Conservation (phyloP, 1,140 invertebrate genomes). For the Drosophila ambigua region DNA sequence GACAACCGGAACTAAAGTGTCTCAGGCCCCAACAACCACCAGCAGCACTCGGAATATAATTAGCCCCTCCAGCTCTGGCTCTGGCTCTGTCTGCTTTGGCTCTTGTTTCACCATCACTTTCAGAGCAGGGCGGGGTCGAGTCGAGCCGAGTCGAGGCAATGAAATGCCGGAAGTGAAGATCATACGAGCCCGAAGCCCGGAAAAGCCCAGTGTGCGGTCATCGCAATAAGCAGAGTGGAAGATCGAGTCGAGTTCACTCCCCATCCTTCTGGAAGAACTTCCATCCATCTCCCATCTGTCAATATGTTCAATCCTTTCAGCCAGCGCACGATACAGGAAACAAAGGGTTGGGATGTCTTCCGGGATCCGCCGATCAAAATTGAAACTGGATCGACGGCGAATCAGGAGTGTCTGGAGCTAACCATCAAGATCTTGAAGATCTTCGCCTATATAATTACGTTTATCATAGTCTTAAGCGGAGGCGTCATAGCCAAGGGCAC, state of each 20-base stretch:
- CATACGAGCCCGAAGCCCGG: background rate
- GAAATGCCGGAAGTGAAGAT: conserved; percentile 53
- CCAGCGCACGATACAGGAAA: conserved; percentile 92
- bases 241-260: conserved; percentile 8
- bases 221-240: background rate
- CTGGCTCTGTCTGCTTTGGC: background rate
- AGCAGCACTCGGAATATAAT: conserved; percentile 9
- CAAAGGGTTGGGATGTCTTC: conserved; percentile 98
- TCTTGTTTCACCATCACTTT: conserved; percentile 61
- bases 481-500: conserved; percentile 94
- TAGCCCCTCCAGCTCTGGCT: conserved; percentile 31
- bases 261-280: background rate
- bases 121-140: conserved; percentile 28
- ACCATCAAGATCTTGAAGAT: conserved; percentile 94
- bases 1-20: conserved; percentile 52
- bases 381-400: conserved; percentile 94
- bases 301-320: conserved; percentile 84
- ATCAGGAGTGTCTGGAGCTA: conserved; percentile 92
- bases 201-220: too few species aligned
- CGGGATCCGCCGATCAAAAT: conserved; percentile 93
- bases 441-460: conserved; percentile 92
- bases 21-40: conserved; percentile 15
- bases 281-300: background rate
- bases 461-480: conserved; percentile 91
- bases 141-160: conserved; percentile 18